Percentiles rank a stretch among this genome's conserved stretches.
phyloP scores from a whole-genome alignment of 2,888 invertebrate species.

The Boloria euphrosyne region DNA sequence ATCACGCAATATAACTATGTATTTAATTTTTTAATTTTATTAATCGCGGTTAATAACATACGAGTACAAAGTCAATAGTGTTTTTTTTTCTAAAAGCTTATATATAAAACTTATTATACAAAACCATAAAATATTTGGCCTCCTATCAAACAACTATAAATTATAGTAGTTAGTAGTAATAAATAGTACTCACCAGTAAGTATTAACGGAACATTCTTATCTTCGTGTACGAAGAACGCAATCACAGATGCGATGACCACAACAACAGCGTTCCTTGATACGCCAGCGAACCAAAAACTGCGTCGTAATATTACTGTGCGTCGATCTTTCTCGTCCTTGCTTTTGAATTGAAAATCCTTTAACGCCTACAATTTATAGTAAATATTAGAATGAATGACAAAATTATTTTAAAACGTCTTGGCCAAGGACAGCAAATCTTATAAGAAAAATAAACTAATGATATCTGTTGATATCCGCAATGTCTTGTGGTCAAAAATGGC shows the following conservation, averaged over 20 bases:
- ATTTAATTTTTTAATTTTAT: too few relatives aligned
- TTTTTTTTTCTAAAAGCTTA: too few relatives aligned
- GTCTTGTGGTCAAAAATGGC: too few relatives aligned
- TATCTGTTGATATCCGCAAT: too few relatives aligned
- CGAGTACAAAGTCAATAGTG: too few relatives aligned
- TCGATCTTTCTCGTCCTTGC: slow-evolving; percentile 57
- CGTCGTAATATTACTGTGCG: slow-evolving; percentile 64
- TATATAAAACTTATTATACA: too few relatives aligned
- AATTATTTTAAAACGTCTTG: too few relatives aligned
- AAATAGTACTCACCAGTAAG: slow-evolving; percentile 79
- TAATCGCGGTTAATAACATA: too few relatives aligned
- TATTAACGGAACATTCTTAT: slow-evolving; percentile 77
- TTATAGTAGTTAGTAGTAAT: background rate
- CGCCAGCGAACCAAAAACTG: slow-evolving; percentile 84
- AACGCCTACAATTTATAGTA: slow-evolving; percentile 75
- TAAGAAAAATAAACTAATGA: too few relatives aligned
- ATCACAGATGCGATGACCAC: slow-evolving; percentile 83
- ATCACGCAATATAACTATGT: too few relatives aligned
- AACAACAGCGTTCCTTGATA: slow-evolving; percentile 86
- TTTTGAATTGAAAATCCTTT: slow-evolving; percentile 77
- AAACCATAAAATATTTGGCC: background rate
- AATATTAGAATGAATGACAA: background rate
- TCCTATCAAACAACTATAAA: background rate
- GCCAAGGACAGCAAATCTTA: too few relatives aligned
- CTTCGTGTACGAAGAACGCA: slow-evolving; percentile 79